phyloP scores from a whole-genome alignment of 2,113 vertebrate genomes.

The Lasiurus cinereus region DNA sequence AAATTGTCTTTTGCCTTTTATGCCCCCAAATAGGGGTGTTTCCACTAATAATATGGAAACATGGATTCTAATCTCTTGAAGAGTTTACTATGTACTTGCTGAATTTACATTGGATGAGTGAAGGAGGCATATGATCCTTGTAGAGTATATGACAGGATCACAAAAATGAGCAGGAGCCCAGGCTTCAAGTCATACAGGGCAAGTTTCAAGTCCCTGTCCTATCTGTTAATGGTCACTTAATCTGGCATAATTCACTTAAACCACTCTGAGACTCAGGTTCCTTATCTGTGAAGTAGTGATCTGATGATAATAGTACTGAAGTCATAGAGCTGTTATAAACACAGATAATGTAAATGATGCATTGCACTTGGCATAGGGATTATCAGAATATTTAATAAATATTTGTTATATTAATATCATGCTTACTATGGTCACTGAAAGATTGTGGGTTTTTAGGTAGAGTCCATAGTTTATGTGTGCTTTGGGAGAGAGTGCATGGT shows the following conservation, averaged over 20 bases:
- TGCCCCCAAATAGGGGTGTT: background rate
- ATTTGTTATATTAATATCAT: background rate
- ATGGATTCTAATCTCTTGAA: background rate
- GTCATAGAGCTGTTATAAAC: background rate
- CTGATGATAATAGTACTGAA: background rate
- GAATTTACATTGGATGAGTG: background rate
- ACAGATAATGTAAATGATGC: background rate
- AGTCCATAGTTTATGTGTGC: background rate
- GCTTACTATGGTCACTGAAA: background rate
- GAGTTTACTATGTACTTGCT: background rate
- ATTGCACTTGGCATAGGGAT: background rate
- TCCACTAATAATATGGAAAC: background rate
- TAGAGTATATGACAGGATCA: background rate
- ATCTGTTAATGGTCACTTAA: background rate
- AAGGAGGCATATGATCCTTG: background rate
- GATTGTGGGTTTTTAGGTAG: background rate
- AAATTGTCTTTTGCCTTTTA: background rate
- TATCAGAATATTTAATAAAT: background rate
- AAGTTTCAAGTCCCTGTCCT: background rate
- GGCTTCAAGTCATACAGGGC: background rate
- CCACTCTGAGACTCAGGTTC: background rate
- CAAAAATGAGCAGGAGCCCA: background rate
- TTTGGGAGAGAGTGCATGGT: background rate
- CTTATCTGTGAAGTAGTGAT: background rate
- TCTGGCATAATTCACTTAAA: background rate